A percentile compares a stretch with the other conserved stretches of the same genome.
Evolutionary conservation across 2,888 invertebrate genomes (phyloP).

Genomic region (Notocelia uddmanniana): DNA sequence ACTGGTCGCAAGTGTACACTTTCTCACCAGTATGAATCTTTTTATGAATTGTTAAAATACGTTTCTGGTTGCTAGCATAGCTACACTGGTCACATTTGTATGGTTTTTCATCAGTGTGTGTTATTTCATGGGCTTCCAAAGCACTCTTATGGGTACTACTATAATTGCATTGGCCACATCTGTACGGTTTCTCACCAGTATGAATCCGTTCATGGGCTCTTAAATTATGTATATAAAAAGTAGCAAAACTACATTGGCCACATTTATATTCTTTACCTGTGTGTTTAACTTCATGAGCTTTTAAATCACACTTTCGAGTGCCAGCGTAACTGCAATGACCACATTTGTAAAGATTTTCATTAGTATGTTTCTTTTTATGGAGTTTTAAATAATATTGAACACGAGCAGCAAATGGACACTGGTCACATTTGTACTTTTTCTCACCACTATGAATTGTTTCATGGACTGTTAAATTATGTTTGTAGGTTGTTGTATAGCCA

Average conservation of each 20-base stretch:
- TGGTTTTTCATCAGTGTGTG: not conserved
- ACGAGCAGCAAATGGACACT: not conserved
- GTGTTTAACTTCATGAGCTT: too few relatives aligned
- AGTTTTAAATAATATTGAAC: too few relatives aligned
- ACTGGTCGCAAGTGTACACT: too few relatives aligned
- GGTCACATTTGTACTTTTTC: not conserved
- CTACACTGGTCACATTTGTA: not conserved
- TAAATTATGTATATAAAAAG: too few relatives aligned
- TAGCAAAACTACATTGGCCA: too few relatives aligned
- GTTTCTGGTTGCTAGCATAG: not conserved
- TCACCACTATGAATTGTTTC: not conserved
- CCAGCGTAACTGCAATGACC: not conserved
- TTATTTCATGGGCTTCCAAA: not conserved
- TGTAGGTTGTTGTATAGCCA: not conserved
- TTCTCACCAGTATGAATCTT: not conserved
- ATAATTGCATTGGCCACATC: too few relatives aligned
- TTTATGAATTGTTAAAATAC: not conserved
- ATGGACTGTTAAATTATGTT: not conserved
- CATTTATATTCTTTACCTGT: too few relatives aligned
- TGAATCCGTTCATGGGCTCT: not conserved
- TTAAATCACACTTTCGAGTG: not conserved
- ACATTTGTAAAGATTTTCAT: not conserved
- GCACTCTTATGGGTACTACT: not conserved
- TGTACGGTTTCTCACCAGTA: not conserved
- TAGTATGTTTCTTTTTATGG: too few relatives aligned